Percentiles rank a stretch among this genome's conserved stretches.
Conservation (phyloP, 2,797 vertebrate genomes). For the Galagoides demidoff region DNA sequence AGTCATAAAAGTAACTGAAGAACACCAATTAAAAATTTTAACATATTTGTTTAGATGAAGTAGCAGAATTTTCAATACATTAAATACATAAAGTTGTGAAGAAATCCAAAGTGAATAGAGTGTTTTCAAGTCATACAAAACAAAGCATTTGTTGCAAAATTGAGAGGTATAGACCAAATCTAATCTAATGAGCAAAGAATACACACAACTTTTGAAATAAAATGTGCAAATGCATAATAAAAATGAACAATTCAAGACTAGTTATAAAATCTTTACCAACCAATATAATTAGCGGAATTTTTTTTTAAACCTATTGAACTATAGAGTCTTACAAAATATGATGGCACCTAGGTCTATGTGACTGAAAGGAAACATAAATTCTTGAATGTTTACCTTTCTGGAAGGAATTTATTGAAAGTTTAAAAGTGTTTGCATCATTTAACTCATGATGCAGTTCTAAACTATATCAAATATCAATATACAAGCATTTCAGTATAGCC, state of each 20-base stretch:
- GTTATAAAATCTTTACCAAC: not conserved
- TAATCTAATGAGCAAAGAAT: not conserved
- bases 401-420: not conserved
- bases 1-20: not conserved
- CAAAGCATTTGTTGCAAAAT: not conserved
- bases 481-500: not conserved
- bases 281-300: not conserved
- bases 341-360: not conserved
- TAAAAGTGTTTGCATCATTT: not conserved
- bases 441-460: not conserved
- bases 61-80: not conserved
- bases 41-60: not conserved
- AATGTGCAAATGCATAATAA: not conserved
- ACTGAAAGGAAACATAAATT: not conserved
- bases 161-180: not conserved
- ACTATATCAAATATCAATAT: not conserved
- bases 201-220: not conserved
- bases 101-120: not conserved
- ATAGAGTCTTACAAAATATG: not conserved
- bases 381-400: not conserved
- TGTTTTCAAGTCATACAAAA: slow-evolving; percentile 11
- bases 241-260: not conserved
- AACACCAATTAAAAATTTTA: slow-evolving; percentile 9
- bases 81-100: not conserved
- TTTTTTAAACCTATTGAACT: not conserved